phyloP scores from a whole-genome alignment of 2,113 vertebrate species.

The Pterophyllum scalare region DNA sequence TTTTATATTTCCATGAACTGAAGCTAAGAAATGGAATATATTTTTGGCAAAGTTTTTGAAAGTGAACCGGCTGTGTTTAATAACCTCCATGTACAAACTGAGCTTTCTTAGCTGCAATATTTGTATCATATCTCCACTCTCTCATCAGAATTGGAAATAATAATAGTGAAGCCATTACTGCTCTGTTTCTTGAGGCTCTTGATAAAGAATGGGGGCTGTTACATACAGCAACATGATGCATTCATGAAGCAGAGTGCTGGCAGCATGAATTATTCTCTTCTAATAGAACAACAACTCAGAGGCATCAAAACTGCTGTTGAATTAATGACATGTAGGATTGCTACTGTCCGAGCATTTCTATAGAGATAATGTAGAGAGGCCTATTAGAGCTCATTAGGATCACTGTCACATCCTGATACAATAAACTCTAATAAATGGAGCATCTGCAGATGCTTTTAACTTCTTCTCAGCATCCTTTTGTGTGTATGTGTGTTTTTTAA shows the following conservation, averaged over 20 bases:
- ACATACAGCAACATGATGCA: constrained; percentile 45
- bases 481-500: not conserved
- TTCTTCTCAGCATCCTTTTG: not conserved
- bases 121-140: constrained; percentile 40
- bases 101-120: constrained; percentile 43
- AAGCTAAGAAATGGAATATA: not conserved
- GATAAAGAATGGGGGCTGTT: constrained; percentile 29
- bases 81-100: not conserved
- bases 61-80: not conserved
- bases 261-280: constrained; percentile 68
- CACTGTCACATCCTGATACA: constrained; percentile 15
- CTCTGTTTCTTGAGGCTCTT: constrained; percentile 56
- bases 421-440: not conserved
- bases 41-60: not conserved
- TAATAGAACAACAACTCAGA: constrained; percentile 46
- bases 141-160: constrained; percentile 36
- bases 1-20: not conserved
- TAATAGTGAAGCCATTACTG: constrained; percentile 56
- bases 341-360: not conserved
- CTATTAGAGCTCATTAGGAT: constrained; percentile 33
- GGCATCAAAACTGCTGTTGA: constrained; percentile 49
- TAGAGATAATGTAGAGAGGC: not conserved
- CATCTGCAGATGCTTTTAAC: not conserved
- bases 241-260: constrained; percentile 61
- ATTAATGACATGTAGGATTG: constrained; percentile 58